Base-by-base conservation (phyloP, 2,797 vertebrate genomes). In the Acrossocheilus wenchowensis region DNA sequence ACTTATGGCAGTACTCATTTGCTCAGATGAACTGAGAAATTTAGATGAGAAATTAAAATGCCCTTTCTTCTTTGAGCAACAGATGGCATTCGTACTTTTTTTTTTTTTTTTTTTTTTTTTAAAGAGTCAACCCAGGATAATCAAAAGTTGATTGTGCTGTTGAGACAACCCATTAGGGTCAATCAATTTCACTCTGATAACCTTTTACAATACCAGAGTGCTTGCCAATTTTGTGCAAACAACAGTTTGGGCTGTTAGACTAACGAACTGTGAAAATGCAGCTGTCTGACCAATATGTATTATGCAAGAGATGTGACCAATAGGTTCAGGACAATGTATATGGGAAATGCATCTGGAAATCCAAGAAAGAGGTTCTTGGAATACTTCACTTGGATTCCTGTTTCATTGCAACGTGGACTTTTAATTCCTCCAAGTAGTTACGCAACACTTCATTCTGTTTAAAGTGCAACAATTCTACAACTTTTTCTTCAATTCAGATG, bases 101-200 rank as follows among this genome's bases (percentile, higher is more conserved):
- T 30, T 30, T 26, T 26, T 26, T 26, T 26, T 26, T 26, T 26
- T 26, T 26, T 26, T n/a, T 43, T 41, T 36, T 36, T 36, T 3
- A 15, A 74, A 48, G 19, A 23, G 5, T 36, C 48, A 26, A 71
- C 23, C 7, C 45, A 26, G 50, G 45, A 71, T 72, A 54, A 23
- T 26, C 6, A 60, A 30, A 82, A 60, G 50, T 19, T 26, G 71
- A 50, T 48, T 50, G 82, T 77, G 57, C 41, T 17, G 72, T 77
- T 84, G 23, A 68, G 45, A 36, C 72, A 77, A 41, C 48, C 36
- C 45, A 82, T 80, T 48, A 62, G 69, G 80, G 78, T 43, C 41
- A 87, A 87, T 82, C 36, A 64, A 75, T 77, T 91, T 92, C 78
- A 89, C 85, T 73, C 90, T 82, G 77, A 80, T 91, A 82, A 92